Base-by-base conservation (phyloP, 1,140 invertebrate genomes). In the Telenomus remus region DNA sequence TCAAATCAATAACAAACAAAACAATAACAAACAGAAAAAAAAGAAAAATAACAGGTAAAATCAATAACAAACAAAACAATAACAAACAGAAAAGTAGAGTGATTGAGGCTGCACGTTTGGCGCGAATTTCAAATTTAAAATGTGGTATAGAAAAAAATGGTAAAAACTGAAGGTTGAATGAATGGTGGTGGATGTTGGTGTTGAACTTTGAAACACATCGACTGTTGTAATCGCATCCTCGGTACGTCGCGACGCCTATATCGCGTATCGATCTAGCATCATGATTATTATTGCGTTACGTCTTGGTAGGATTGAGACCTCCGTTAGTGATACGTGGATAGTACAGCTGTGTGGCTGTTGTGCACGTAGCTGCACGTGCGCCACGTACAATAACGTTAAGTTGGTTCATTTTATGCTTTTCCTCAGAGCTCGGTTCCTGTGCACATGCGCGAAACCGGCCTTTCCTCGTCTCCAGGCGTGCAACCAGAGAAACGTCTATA, bases 231-330 rank as follows among this genome's bases (percentile, higher is more conserved):
- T 80, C 80, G 79, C 79, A 83, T 81, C 78, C 72, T 78, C 54
- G 59, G 74, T 50, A 74, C 72, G 80, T 80, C 79, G 69, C 79
- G 75, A 80, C 74, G 66, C 74, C 73, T 82, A 83, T 27, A 27
- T 85, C 85, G 77, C 78, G 75, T 79, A 85, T 85, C 82, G 85
- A 86, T 86, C 85, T 82, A 80, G 70, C 78, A 79, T 80, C 79
- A 82, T 84, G 80, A 84, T 86, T 85, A 82, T 86, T 85, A 85
- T 86, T 86, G 82, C 80, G 76, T 82, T 83, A 79, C 79, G 80
- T 83, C 78, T 80, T 68, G 64, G 73, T 60, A 63, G 70, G 79
- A 84, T 84, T 82, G 80, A 85, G 83, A 83, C 81, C 81, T 83
- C 79, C 80, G 78, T 78, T 70, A 76, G 69, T 53, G 63, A 71